Percentiles rank a stretch among this genome's conserved stretches.
phyloP scores from a whole-genome alignment of 2,888 invertebrate genomes.

The Chymomyza procnemis region DNA sequence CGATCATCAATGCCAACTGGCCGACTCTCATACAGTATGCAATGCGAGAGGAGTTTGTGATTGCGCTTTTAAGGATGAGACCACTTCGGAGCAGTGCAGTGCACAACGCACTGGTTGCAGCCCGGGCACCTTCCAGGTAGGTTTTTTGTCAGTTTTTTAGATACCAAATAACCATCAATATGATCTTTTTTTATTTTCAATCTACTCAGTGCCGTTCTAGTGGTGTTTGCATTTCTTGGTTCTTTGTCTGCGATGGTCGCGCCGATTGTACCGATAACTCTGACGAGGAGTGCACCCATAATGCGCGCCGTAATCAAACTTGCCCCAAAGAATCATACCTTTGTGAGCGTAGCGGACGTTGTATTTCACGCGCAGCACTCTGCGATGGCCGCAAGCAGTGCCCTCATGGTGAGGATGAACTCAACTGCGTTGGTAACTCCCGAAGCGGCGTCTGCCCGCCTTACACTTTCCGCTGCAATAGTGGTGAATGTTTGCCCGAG shows the following conservation, averaged over 20 bases:
- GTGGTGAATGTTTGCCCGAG: conserved; percentile 92
- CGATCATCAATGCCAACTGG: conserved; percentile 88
- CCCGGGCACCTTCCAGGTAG: conserved; percentile 88
- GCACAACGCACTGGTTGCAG: conserved; percentile 88
- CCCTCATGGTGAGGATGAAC: conserved; percentile 87
- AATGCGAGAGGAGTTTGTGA: conserved; percentile 83
- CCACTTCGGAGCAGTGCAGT: conserved; percentile 81
- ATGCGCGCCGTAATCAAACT: conserved; percentile 76
- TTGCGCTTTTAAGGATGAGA: conserved; percentile 83
- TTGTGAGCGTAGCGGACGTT: conserved; percentile 84
- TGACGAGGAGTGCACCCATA: conserved; percentile 88
- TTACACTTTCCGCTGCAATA: conserved; percentile 90
- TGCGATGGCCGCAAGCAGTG: conserved; percentile 90
- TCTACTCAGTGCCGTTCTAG: conserved; percentile 86
- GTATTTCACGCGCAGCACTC: conserved; percentile 87
- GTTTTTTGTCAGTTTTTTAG: conserved; percentile 8
- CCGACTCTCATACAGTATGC: conserved; percentile 89
- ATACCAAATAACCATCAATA: not conserved
- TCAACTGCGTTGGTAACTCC: conserved; percentile 82
- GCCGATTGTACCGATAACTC: conserved; percentile 91
- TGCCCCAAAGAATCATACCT: conserved; percentile 87
- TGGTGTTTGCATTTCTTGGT: conserved; percentile 94
- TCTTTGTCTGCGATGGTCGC: conserved; percentile 91
- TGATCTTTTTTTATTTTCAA: conserved; percentile 36
- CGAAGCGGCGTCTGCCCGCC: conserved; percentile 83